phyloP scores from a whole-genome alignment of 2,888 invertebrate genomes.

The Ellobium chinense region DNA sequence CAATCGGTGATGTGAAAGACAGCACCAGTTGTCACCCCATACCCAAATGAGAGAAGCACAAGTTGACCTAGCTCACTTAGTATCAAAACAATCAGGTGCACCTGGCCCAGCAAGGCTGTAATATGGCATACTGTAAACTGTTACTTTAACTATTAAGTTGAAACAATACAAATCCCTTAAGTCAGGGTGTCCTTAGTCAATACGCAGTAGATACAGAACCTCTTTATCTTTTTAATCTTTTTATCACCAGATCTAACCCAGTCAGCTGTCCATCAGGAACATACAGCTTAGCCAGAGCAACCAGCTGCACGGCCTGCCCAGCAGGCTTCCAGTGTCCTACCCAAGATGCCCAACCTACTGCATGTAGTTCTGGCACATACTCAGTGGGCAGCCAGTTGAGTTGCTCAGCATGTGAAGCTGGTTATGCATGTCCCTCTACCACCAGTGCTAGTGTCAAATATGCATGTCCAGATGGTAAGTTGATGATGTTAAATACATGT shows the following conservation, averaged over 20 bases:
- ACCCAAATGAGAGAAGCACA: too few relatives aligned
- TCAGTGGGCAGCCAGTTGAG: slow-evolving; percentile 58
- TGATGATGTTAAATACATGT: neutral
- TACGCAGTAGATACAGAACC: too few relatives aligned
- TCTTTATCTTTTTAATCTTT: too few relatives aligned
- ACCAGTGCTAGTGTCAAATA: slow-evolving; percentile 55
- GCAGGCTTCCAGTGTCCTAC: slow-evolving; percentile 66
- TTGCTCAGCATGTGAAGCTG: slow-evolving; percentile 67
- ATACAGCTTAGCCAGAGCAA: slow-evolving; percentile 44
- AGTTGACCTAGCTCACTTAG: too few relatives aligned
- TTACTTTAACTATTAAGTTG: too few relatives aligned
- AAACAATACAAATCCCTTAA: too few relatives aligned
- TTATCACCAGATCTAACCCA: slow-evolving; percentile 36
- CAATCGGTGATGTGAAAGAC: too few relatives aligned
- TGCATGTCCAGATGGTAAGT: slow-evolving; percentile 63
- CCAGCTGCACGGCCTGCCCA: slow-evolving; percentile 64
- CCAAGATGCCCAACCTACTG: slow-evolving; percentile 49
- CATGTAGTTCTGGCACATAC: slow-evolving; percentile 65
- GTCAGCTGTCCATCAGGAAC: slow-evolving; percentile 44
- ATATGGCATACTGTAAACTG: too few relatives aligned
- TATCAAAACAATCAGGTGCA: too few relatives aligned
- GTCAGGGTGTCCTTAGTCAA: too few relatives aligned
- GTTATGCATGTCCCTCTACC: slow-evolving; percentile 72
- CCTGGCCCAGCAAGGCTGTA: too few relatives aligned
- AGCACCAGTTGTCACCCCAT: too few relatives aligned